Base-by-base conservation (phyloP, 2,797 vertebrate genomes). In the Mycteria americana region DNA sequence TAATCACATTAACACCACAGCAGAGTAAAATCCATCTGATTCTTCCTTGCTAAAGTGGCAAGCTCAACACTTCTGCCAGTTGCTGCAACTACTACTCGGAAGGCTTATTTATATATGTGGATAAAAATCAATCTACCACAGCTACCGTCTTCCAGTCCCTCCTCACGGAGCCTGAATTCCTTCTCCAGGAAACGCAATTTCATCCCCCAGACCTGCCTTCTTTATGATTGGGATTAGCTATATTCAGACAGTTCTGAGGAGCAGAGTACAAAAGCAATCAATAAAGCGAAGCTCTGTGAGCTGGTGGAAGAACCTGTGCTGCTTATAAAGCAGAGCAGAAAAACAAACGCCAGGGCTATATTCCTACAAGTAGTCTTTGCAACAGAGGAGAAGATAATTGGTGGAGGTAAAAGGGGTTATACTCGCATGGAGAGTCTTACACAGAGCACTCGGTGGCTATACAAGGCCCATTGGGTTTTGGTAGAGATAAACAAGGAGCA, bases 91-190 rank as follows among this genome's bases (percentile, higher is more conserved):
- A 46, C 60, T 57, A 37, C 33, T 81, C 2, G 0, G 46, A 59
- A 50, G 39, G 59, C 30, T 83, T 78, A 80, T 74, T 93, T 89
- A 35, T 85, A 64, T 5, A 15, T 53, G 65, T 51, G 62, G 68
- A 59, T 39, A 92, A 77, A 96, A 93, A 74, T 84, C 85, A 86
- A 80, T 84, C 89, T 23, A 89, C 35, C 73, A 22, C 54, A 94
- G 77, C 37, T 88, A 70, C 39, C 3, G 4, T 41, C 45, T 88
- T 78, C 35, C 37, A 85, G 51, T 72, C 57, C 68, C 70, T 72
- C 50, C 45, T 88, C 70, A 33, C 0, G 0, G 12, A 76, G 37
- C 54, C 76, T 37, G 13, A 95, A 85, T 53, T 82, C 83, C 43
- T 63, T 76, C 63, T 77, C 46, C 76, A 88, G 68, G 79, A 77